These are phyloP conservation scores for Schizopygopsis malacanthus DNA, from an alignment of 2,797 vertebrate species.

Conservation along the genomic window DNA sequence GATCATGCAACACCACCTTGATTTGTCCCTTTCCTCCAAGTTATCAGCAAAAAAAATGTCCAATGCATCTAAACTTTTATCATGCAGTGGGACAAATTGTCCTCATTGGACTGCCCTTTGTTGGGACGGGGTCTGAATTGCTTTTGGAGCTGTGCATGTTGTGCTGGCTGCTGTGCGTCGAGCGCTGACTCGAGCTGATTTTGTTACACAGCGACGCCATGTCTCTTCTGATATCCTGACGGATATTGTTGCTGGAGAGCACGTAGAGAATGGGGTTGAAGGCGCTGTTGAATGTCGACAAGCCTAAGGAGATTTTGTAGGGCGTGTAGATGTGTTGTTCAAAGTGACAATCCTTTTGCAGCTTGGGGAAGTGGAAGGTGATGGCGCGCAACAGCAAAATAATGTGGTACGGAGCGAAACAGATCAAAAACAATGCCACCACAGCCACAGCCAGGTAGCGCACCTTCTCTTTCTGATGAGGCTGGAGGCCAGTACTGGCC, in stretches of 20 bases:
- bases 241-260: constrained; percentile 81
- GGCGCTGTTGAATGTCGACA: constrained; percentile 84
- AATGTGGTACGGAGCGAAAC: constrained; percentile 89
- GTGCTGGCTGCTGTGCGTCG: constrained; percentile 63
- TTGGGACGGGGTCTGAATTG: constrained; percentile 49
- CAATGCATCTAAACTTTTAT: neutral
- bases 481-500: constrained; percentile 75
- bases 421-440: constrained; percentile 86
- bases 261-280: constrained; percentile 89
- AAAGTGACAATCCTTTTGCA: constrained; percentile 65
- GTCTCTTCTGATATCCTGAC: constrained; percentile 73
- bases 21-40: neutral
- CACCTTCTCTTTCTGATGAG: constrained; percentile 79
- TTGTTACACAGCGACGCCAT: constrained; percentile 63
- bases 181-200: constrained; percentile 30
- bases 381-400: constrained; percentile 79
- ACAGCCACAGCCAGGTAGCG: constrained; percentile 74
- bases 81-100: neutral
- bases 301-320: constrained; percentile 82
- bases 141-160: constrained; percentile 64
- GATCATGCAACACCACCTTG: neutral
- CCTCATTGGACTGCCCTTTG: neutral
- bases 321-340: constrained; percentile 75
- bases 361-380: constrained; percentile 66
- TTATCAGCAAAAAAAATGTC: neutral